phyloP scores from a whole-genome alignment of 1,140 invertebrate species.

The Drosophila sechellia region DNA sequence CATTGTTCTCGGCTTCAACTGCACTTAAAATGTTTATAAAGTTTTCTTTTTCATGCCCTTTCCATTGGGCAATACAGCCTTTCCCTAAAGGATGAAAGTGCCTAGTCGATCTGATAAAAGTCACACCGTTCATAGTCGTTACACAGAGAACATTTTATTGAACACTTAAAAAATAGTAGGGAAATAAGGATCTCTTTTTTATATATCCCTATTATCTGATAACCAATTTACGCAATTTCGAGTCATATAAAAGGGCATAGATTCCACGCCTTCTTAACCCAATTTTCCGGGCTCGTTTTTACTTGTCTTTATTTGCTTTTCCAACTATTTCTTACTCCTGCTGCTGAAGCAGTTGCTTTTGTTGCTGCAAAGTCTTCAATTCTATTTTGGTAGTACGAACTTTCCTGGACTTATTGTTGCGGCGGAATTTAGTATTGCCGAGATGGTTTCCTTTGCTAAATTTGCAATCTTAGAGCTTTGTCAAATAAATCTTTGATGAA shows the following conservation, averaged over 20 bases:
- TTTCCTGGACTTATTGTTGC: slow-evolving; percentile 18
- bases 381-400: slow-evolving; percentile 49
- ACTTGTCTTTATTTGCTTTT: slow-evolving; percentile 60
- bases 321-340: slow-evolving; percentile 24
- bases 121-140: background rate
- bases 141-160: background rate
- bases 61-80: background rate
- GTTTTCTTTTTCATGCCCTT: slow-evolving; percentile 28
- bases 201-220: background rate
- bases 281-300: slow-evolving; percentile 4
- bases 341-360: slow-evolving; percentile 19
- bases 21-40: slow-evolving; percentile 80
- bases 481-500: slow-evolving; percentile 11
- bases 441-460: slow-evolving; percentile 16
- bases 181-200: background rate
- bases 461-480: slow-evolving; percentile 21
- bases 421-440: slow-evolving; percentile 10
- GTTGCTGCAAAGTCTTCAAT: slow-evolving; percentile 43
- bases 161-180: too few species aligned
- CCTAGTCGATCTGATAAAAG: background rate
- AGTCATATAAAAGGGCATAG: slow-evolving; percentile 6
- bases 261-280: background rate
- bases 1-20: slow-evolving; percentile 45
- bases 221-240: background rate
- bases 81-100: background rate